A percentile compares a stretch with the other conserved stretches of the same genome.
Evolutionary conservation across 2,888 invertebrate genomes (phyloP).

Genomic region (Leucoma salicis): DNA sequence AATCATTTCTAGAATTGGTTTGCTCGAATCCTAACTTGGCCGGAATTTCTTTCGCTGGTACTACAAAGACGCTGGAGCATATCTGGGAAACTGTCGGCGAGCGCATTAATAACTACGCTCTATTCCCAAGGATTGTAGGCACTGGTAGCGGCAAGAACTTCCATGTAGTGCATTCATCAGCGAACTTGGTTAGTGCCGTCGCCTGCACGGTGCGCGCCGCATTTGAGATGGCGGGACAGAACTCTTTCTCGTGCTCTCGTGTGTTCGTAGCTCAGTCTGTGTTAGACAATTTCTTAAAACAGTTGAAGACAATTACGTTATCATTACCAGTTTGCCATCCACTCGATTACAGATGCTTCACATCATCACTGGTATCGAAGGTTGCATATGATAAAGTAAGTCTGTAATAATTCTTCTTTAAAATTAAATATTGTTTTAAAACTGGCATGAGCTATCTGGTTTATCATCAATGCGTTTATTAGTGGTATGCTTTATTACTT

Average conservation of each 20-base stretch:
- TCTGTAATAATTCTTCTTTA: background rate
- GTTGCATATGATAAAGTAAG: slow-evolving; percentile 81
- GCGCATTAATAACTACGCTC: slow-evolving; percentile 88
- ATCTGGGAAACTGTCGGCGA: slow-evolving; percentile 93
- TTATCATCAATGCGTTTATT: too few species aligned
- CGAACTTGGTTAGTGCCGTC: slow-evolving; percentile 88
- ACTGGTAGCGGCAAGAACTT: slow-evolving; percentile 98
- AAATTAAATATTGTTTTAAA: too few species aligned
- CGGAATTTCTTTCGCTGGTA: slow-evolving; percentile 97
- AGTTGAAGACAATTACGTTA: slow-evolving; percentile 80
- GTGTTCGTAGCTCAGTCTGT: slow-evolving; percentile 92
- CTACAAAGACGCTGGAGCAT: slow-evolving; percentile 92
- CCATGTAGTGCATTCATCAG: slow-evolving; percentile 94
- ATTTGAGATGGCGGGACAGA: slow-evolving; percentile 96
- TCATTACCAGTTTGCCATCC: slow-evolving; percentile 90
- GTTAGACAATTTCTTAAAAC: slow-evolving; percentile 83
- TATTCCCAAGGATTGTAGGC: slow-evolving; percentile 93
- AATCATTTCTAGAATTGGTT: slow-evolving; percentile 92
- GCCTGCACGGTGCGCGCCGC: slow-evolving; percentile 90
- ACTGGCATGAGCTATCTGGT: too few species aligned
- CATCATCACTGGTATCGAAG: slow-evolving; percentile 94
- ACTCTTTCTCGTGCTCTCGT: slow-evolving; percentile 96
- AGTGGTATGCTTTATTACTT: too few species aligned
- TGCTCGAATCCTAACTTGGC: slow-evolving; percentile 90
- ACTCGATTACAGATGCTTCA: slow-evolving; percentile 88